Evolutionary conservation across 2,888 invertebrate genomes (phyloP), one percentile per base, ranked within the genome.

Genomic region (Escarpia spicata): DNA sequence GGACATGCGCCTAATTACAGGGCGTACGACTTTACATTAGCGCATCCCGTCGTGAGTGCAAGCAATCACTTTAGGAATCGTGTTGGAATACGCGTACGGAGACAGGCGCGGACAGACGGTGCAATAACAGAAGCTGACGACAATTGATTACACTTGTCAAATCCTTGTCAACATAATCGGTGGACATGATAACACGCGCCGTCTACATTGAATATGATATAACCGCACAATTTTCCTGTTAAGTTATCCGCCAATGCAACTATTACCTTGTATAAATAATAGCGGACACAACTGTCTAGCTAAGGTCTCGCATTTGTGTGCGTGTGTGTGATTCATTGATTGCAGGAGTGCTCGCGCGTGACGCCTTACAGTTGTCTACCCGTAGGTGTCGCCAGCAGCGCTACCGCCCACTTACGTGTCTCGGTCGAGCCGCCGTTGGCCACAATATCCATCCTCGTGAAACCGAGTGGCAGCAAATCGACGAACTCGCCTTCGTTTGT

Each of bases 81-180:
- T 75, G 75, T 75, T 75, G 75, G 75, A 26, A 75, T 75, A 75
- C 75, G 75, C 19, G 75, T 19, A 75, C n/a, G 3, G 26, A 75
- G 26, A 75, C 75, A 75, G 75, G 75, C 75, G 75, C 19, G 75
- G 75, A 75, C 75, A 75, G 75, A n/a, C 75, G n/a, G 75, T 75
- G 75, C 75, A 75, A n/a, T 75, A 75, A 75, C 75, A 75, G 75
- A 26, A 75, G 75, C 75, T 75, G 75, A 4, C 75, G 75, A 75
- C 75, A 75, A 75, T 75, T 75, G 75, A 75, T 75, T 75, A 75
- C 75, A 75, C n/a, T 75, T 75, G 75, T 75, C 75, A 75, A 75
- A 75, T 26, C 75, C 19, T 26, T 75, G 75, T 75, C 75, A 26
- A 6, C 75, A 75, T 75, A 75, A 75, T 19, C 75, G 75, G 75